A percentile compares a stretch with the other conserved stretches of the same genome.
Conservation (phyloP, 2,797 vertebrate genomes). For the Rhinophrynus dorsalis region DNA sequence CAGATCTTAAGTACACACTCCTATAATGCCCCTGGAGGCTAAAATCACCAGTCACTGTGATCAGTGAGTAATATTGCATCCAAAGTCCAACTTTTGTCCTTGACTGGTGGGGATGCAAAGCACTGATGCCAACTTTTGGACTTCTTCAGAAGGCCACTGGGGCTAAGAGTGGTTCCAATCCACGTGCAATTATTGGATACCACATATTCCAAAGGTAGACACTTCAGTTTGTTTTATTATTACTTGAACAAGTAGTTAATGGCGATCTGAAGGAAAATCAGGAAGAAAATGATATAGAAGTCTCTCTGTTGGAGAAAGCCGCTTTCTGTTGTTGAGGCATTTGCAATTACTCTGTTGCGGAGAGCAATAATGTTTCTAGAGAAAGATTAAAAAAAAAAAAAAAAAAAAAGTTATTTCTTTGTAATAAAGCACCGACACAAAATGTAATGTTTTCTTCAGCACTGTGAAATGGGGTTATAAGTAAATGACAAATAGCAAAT, state of each 20-base stretch:
- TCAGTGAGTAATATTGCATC: constrained; percentile 61
- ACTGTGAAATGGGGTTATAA: no score
- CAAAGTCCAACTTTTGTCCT: constrained; percentile 12
- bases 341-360: constrained; percentile 74
- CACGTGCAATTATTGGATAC: constrained; percentile 55
- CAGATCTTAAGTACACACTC: constrained; percentile 54
- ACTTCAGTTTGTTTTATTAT: constrained; percentile 20
- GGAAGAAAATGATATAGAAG: constrained; percentile 83
- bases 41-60: constrained; percentile 56
- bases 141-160: constrained; percentile 52
- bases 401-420: no score
- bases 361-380: constrained; percentile 85
- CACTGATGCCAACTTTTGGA: not conserved
- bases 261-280: constrained; percentile 89
- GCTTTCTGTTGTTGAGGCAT: constrained; percentile 69
- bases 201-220: not conserved
- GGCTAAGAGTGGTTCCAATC: constrained; percentile 64
- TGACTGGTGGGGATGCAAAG: constrained; percentile 2
- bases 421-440: no score
- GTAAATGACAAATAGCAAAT: no score
- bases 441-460: no score
- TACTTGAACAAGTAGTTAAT: constrained; percentile 94
- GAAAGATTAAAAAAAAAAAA: constrained; percentile 54
- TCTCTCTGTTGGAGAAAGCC: constrained; percentile 89
- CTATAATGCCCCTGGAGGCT: constrained; percentile 53